These are phyloP conservation scores for Agonopterix arenella DNA, from an alignment of 2,888 invertebrate genomes.

Conservation along the genomic window DNA sequence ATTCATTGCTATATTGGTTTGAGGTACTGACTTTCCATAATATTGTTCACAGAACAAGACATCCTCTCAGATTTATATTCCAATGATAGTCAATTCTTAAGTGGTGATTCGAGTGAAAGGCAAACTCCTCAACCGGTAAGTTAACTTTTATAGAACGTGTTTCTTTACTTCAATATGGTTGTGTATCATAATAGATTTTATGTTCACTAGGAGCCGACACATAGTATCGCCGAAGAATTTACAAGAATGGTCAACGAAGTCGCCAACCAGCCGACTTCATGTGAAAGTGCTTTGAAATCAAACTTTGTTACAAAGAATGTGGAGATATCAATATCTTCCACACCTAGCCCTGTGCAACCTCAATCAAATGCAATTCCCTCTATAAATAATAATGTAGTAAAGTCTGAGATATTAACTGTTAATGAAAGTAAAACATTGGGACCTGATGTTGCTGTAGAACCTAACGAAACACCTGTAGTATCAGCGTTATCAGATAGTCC, in stretches of 20 bases:
- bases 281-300: constrained; percentile 44
- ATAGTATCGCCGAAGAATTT: constrained; percentile 66
- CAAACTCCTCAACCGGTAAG: constrained; percentile 73
- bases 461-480: constrained; percentile 79
- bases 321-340: constrained; percentile 41
- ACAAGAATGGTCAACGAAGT: constrained; percentile 64
- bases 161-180: not conserved
- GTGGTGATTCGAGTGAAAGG: constrained; percentile 67
- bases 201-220: constrained; percentile 40
- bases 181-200: not conserved
- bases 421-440: constrained; percentile 61
- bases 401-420: constrained; percentile 63
- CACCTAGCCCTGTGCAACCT: constrained; percentile 44
- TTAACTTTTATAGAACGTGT: constrained; percentile 10
- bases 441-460: constrained; percentile 50
- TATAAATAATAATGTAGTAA: constrained; percentile 64
- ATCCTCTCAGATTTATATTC: constrained; percentile 63
- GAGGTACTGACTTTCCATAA: no score
- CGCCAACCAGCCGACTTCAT: constrained; percentile 50
- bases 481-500: constrained; percentile 84
- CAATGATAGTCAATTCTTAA: constrained; percentile 51
- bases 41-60: constrained; percentile 57
- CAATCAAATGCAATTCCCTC: constrained; percentile 58
- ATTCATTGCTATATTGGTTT: not conserved
- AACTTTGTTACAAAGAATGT: constrained; percentile 40